phyloP scores from a whole-genome alignment of 2,888 invertebrate genomes.

The Ectemnius continuus region DNA sequence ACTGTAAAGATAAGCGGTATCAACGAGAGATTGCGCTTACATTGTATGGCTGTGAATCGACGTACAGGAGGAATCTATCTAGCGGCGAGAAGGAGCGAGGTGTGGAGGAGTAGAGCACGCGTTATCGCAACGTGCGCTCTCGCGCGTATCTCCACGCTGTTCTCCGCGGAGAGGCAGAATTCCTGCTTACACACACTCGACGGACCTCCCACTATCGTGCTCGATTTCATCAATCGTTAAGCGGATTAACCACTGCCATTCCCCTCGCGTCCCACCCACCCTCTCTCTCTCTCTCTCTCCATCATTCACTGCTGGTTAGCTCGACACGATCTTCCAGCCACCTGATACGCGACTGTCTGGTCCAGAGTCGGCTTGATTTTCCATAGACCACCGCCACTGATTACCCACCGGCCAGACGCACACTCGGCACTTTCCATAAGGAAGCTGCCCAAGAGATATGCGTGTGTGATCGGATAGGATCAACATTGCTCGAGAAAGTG shows the following conservation, averaged over 20 bases:
- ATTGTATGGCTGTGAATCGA: neutral
- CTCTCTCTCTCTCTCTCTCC: neutral
- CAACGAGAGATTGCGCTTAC: slow-evolving; percentile 30
- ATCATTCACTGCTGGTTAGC: neutral
- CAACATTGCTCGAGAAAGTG: no score
- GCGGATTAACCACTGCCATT: neutral
- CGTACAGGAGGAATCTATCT: neutral
- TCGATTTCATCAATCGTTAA: slow-evolving; percentile 17
- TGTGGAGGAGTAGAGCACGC: neutral
- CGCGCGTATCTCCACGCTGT: slow-evolving; percentile 23
- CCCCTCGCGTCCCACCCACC: neutral
- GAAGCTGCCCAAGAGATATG: no score
- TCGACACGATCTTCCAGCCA: neutral
- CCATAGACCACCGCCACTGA: no score
- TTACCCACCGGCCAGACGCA: no score
- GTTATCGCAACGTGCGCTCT: slow-evolving; percentile 24
- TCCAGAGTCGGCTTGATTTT: no score
- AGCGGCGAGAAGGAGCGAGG: neutral
- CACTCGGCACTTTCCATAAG: no score
- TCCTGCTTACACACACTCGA: slow-evolving; percentile 4
- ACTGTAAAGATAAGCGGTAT: slow-evolving; percentile 29
- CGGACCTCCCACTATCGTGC: neutral
- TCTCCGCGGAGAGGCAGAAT: neutral
- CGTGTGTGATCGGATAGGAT: no score
- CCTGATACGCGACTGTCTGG: neutral